Conservation (phyloP, 1,140 invertebrate genomes). For the Halictus rubicundus region DNA sequence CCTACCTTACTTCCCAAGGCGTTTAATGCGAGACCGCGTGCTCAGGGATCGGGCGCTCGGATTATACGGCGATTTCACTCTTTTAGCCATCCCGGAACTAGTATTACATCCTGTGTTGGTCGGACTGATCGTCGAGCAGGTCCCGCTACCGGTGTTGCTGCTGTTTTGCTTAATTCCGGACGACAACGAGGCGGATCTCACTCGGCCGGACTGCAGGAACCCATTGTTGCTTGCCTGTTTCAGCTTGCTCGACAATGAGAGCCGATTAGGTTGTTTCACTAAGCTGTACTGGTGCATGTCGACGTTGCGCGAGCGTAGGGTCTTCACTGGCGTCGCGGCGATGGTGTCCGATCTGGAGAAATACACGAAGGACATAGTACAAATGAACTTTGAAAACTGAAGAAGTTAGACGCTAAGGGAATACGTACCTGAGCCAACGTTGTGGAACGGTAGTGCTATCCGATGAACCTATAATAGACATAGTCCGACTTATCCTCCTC, state of each 20-base stretch:
- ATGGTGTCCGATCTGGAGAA: conserved; percentile 74
- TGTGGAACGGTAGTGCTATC: conserved; percentile 65
- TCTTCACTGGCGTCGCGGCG: conserved; percentile 77
- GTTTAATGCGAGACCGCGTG: conserved; percentile 77
- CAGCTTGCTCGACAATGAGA: conserved; percentile 67
- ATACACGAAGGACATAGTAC: neutral
- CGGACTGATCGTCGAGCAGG: conserved; percentile 43
- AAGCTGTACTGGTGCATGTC: conserved; percentile 76
- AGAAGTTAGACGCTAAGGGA: no score
- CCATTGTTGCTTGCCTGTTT: conserved; percentile 57
- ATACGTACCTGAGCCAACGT: conserved; percentile 72
- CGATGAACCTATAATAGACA: conserved; percentile 43
- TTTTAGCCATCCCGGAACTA: conserved; percentile 68
- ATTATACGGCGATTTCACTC: conserved; percentile 74
- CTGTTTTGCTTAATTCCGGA: conserved; percentile 62
- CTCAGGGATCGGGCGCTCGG: conserved; percentile 69
- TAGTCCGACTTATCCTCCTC: conserved; percentile 50
- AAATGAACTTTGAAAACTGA: neutral
- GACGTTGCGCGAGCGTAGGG: conserved; percentile 76
- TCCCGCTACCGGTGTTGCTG: conserved; percentile 50
- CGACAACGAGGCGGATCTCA: conserved; percentile 55
- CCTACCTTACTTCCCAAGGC: conserved; percentile 74
- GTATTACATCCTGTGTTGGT: conserved; percentile 47
- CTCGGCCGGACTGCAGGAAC: conserved; percentile 52
- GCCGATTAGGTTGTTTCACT: conserved; percentile 72